phyloP scores from a whole-genome alignment of 1,140 invertebrate genomes.

The Rhopalosiphum maidis region DNA sequence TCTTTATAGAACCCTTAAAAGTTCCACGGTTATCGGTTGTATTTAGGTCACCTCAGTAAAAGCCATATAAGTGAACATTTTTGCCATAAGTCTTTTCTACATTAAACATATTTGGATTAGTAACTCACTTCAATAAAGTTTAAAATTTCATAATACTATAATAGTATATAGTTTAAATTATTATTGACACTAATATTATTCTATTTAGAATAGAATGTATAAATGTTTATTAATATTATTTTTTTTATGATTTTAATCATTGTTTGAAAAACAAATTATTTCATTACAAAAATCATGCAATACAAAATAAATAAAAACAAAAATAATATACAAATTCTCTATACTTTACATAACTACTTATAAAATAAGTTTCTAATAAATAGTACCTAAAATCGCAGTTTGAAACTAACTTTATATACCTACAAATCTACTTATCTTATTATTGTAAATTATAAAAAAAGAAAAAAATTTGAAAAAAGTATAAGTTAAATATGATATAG shows the following conservation, averaged over 20 bases:
- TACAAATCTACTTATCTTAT: not conserved
- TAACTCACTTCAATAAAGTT: not conserved
- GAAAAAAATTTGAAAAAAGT: not conserved
- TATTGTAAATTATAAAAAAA: not conserved
- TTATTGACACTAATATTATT: not conserved
- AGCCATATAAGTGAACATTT: slow-evolving; percentile 41
- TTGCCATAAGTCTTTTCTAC: slow-evolving; percentile 8
- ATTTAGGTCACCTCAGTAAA: slow-evolving; percentile 47
- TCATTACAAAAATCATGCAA: not conserved
- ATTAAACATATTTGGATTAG: not conserved
- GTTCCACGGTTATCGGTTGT: slow-evolving; percentile 34
- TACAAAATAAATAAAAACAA: not conserved
- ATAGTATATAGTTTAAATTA: not conserved
- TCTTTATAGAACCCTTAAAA: slow-evolving; percentile 47
- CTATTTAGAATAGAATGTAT: not conserved
- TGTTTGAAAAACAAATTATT: not conserved
- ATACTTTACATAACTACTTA: not conserved
- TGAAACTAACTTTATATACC: not conserved
- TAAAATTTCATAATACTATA: slow-evolving; percentile 5
- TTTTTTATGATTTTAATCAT: not conserved
- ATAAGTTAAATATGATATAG: not conserved
- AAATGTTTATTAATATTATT: not conserved
- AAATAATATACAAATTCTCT: not conserved
- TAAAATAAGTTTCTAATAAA: not conserved
- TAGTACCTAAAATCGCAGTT: not conserved